Percentiles rank a stretch among this genome's conserved stretches.
Conservation (phyloP, 1,140 invertebrate genomes). For the Heterodera carotae region DNA sequence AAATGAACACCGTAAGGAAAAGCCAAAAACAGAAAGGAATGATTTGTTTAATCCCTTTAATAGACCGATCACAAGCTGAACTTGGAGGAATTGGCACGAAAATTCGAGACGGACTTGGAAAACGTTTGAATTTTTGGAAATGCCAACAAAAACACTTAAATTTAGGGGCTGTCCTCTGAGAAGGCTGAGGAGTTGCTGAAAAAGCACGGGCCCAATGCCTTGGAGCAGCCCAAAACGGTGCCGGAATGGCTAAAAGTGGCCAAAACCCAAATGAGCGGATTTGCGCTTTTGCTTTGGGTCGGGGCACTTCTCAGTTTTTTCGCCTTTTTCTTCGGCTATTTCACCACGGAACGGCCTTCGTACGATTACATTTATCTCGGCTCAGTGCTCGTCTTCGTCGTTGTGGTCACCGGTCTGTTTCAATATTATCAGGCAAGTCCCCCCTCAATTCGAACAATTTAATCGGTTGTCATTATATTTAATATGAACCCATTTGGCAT, state of each 20-base stretch:
- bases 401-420: constrained; percentile 92
- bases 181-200: constrained; percentile 65
- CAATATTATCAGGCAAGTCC: constrained; percentile 89
- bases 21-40: constrained; percentile 33
- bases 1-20: constrained; percentile 24
- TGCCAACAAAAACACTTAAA: constrained; percentile 2
- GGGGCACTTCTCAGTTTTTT: constrained; percentile 66
- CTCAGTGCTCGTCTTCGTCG: constrained; percentile 87
- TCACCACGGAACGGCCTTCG: constrained; percentile 56
- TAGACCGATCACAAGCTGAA: constrained; percentile 89
- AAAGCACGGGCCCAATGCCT: constrained; percentile 74
- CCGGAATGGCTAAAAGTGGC: constrained; percentile 66
- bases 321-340: constrained; percentile 63
- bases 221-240: constrained; percentile 65
- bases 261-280: constrained; percentile 66
- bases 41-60: no score
- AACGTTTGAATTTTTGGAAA: constrained; percentile 73
- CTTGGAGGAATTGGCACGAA: constrained; percentile 76
- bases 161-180: constrained; percentile 63
- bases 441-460: no score
- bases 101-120: constrained; percentile 90
- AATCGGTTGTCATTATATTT: no score
- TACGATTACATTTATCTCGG: constrained; percentile 78
- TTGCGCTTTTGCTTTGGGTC: constrained; percentile 65
- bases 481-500: no score